Conservation (phyloP, 2,888 invertebrate species). For the Sipha maydis region DNA sequence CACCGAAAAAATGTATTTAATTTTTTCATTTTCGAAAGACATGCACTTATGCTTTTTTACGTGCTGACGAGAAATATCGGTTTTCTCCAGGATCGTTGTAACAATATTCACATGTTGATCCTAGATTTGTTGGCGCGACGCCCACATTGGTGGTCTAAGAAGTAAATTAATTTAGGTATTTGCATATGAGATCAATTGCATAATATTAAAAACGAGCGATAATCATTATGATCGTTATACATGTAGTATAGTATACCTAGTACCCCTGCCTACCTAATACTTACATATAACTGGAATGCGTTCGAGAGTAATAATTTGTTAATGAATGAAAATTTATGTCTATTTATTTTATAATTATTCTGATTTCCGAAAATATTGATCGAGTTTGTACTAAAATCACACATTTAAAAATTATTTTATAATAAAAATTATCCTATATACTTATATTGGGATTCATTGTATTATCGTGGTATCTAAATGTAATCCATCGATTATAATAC, state of each 20-base stretch:
- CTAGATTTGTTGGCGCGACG: neutral
- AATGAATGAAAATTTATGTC: conserved; percentile 48
- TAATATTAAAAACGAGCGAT: neutral
- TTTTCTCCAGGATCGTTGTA: neutral
- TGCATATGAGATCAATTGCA: neutral
- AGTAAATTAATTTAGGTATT: neutral
- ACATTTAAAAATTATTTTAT: neutral
- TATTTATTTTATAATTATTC: conserved; percentile 35
- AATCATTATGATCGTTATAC: neutral
- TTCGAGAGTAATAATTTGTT: neutral
- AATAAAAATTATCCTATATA: neutral
- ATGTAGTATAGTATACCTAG: neutral
- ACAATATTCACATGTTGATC: neutral
- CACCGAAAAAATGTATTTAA: neutral
- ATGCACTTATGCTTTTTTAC: neutral
- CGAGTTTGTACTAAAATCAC: neutral
- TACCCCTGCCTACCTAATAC: too few species aligned
- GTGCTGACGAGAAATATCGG: conserved; percentile 1
- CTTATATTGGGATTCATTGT: neutral
- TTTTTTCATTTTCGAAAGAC: neutral
- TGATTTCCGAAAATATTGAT: conserved; percentile 37
- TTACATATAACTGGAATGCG: neutral
- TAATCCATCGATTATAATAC: neutral
- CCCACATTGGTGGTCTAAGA: neutral
- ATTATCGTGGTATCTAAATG: neutral